Percentiles rank a stretch among this genome's conserved stretches.
phyloP scores from a whole-genome alignment of 2,113 vertebrate genomes.

The Cochlearius cochlearius region DNA sequence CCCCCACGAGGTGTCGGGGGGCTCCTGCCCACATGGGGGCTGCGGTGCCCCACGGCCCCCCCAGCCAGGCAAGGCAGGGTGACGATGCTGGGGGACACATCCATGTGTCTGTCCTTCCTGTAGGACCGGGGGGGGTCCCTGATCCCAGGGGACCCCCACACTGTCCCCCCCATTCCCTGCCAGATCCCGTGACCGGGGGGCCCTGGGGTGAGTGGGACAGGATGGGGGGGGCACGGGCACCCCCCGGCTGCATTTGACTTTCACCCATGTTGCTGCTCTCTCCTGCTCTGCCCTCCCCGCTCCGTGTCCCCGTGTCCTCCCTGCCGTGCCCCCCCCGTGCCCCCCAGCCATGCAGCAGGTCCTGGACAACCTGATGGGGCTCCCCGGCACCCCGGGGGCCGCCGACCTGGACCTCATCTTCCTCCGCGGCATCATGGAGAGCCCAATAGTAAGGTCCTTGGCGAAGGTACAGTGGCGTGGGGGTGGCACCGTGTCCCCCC shows the following conservation, averaged over 20 bases:
- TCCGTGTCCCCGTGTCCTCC: background rate
- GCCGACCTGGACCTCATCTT: conserved; percentile 93
- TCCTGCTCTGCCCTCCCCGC: background rate
- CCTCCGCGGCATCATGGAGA: conserved; percentile 96
- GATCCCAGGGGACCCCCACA: too few relatives aligned
- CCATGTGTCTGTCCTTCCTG: background rate
- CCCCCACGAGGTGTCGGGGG: too few relatives aligned
- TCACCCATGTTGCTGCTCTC: background rate
- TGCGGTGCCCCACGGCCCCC: too few relatives aligned
- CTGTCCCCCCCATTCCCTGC: background rate
- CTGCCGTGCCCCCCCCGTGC: too few relatives aligned
- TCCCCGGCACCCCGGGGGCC: conserved; percentile 85
- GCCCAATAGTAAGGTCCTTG: conserved; percentile 86
- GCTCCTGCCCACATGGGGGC: too few relatives aligned
- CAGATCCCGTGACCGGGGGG: background rate
- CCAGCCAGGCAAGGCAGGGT: background rate
- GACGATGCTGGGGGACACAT: background rate
- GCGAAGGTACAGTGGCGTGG: conserved; percentile 44
- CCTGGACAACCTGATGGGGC: conserved; percentile 88
- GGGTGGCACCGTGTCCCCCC: background rate
- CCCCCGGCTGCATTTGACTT: background rate
- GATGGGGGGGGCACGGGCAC: too few relatives aligned
- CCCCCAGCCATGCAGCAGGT: conserved; percentile 89
- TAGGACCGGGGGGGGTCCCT: background rate
- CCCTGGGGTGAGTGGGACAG: background rate